Percentiles rank a stretch among this genome's conserved stretches.
Evolutionary conservation across 2,888 invertebrate species (phyloP).

Genomic region (Nemapogon koenigi): DNA sequence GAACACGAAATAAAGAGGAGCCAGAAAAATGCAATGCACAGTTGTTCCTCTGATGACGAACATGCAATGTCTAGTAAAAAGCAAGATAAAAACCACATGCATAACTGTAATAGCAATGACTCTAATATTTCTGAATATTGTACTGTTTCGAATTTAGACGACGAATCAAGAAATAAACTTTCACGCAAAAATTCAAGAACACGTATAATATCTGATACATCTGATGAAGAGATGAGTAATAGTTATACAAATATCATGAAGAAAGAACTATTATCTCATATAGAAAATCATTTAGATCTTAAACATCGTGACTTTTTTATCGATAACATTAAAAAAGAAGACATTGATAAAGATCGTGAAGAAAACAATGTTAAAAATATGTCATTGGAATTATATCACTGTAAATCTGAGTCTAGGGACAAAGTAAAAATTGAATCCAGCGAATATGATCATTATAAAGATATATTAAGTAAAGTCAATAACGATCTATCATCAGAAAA

Average conservation of each 20-base stretch:
- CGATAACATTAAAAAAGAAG: not conserved
- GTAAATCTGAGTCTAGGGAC: not conserved
- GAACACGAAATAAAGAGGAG: conserved; percentile 56
- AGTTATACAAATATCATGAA: conserved; percentile 50
- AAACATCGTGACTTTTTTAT: not conserved
- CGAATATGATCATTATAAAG: conserved; percentile 33
- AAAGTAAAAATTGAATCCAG: conserved; percentile 38
- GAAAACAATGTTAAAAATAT: conserved; percentile 1
- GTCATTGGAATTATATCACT: not conserved
- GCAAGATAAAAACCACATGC: conserved; percentile 55
- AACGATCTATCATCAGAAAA: conserved; percentile 42
- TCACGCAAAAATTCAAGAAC: conserved; percentile 73
- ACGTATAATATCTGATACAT: conserved; percentile 80
- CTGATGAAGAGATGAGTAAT: conserved; percentile 70
- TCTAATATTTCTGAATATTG: conserved; percentile 51
- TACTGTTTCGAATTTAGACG: conserved; percentile 54
- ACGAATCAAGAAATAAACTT: conserved; percentile 61
- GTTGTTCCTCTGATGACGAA: conserved; percentile 64
- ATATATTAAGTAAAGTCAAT: conserved; percentile 18
- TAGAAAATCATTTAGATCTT: no score
- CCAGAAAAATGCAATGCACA: no score
- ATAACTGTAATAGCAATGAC: conserved; percentile 37
- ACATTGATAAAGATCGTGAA: not conserved
- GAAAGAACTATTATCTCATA: conserved; percentile 64
- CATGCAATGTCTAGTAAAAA: conserved; percentile 46